Conservation (phyloP, 2,113 vertebrate genomes). For the Connochaetes taurinus region DNA sequence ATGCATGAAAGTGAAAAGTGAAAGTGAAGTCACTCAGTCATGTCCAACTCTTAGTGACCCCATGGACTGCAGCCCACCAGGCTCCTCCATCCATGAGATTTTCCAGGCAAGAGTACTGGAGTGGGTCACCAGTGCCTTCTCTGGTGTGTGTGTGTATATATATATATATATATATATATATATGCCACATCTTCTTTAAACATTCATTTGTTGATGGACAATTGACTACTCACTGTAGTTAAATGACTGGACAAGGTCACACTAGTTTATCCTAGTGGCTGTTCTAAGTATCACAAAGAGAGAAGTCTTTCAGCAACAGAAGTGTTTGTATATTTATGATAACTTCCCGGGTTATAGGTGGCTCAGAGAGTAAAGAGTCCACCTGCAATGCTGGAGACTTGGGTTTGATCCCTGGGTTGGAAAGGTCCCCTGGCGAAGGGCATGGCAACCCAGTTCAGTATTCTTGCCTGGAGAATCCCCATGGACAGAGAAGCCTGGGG, state of each 20-base stretch:
- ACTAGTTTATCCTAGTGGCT: not conserved
- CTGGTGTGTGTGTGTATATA: not conserved
- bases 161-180: not conserved
- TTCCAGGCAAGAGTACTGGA: too few species aligned
- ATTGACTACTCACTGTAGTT: not conserved
- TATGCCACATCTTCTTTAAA: not conserved
- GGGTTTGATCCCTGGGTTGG: not conserved
- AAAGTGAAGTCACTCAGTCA: too few species aligned
- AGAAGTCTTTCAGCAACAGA: not conserved
- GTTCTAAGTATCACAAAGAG: not conserved
- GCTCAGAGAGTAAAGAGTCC: not conserved
- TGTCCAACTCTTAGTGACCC: too few species aligned
- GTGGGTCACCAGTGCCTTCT: too few species aligned
- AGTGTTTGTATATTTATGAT: not conserved
- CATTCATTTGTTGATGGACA: not conserved
- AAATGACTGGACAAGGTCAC: not conserved
- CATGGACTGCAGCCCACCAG: too few species aligned
- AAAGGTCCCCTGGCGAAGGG: not conserved
- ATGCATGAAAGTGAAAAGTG: too few species aligned
- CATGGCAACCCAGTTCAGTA: not conserved
- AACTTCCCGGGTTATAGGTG: not conserved
- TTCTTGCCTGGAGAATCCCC: not conserved
- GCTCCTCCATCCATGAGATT: too few species aligned
- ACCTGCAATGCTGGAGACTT: not conserved
- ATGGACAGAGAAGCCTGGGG: not conserved